These are phyloP conservation scores for Lasiommata megera DNA, from an alignment of 2,888 invertebrate genomes.

Conservation along the genomic window DNA sequence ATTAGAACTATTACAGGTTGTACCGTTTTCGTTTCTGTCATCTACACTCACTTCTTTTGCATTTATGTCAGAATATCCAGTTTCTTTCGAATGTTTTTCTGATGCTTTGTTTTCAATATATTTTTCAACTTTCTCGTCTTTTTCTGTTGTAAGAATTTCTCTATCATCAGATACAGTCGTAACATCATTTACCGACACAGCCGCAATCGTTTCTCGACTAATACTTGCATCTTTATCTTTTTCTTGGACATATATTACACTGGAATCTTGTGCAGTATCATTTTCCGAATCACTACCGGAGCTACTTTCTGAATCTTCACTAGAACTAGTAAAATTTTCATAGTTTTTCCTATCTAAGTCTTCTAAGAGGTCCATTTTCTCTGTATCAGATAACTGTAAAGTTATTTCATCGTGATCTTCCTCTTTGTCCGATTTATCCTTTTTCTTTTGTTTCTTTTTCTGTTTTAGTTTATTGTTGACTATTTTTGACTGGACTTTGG, in stretches of 20 bases:
- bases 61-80: not conserved
- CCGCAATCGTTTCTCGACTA: not conserved
- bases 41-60: not conserved
- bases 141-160: not conserved
- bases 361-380: conserved; percentile 74
- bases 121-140: not conserved
- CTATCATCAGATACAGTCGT: not conserved
- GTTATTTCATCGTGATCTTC: conserved; percentile 73
- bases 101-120: not conserved
- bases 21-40: not conserved
- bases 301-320: conserved; percentile 46
- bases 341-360: conserved; percentile 61
- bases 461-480: conserved; percentile 29
- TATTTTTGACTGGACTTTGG: conserved; percentile 41
- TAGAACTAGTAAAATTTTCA: conserved; percentile 47
- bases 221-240: not conserved
- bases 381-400: conserved; percentile 69
- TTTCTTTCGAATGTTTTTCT: not conserved
- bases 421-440: conserved; percentile 48
- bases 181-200: not conserved
- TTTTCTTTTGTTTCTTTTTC: conserved; percentile 47
- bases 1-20: not conserved
- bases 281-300: conserved; percentile 36
- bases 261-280: conserved; percentile 8
- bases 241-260: not conserved